Evolutionary conservation across 2,113 vertebrate species (phyloP).

Genomic region (Lepisosteus oculatus): DNA sequence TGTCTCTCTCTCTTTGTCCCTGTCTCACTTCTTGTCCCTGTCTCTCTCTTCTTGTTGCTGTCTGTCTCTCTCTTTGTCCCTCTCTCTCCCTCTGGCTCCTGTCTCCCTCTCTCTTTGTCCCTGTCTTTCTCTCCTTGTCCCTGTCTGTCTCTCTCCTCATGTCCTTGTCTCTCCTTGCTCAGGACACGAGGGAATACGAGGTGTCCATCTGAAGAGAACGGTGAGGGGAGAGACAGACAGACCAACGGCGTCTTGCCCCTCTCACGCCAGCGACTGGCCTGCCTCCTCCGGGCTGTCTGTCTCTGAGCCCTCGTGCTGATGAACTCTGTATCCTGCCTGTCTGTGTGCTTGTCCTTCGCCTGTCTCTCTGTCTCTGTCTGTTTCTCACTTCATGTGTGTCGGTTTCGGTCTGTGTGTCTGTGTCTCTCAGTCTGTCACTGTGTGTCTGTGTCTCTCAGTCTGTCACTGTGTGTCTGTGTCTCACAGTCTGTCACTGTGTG

Average conservation of each 20-base stretch:
- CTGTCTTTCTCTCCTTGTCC: too few species aligned
- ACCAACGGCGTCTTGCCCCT: constrained; percentile 29
- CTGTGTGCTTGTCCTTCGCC: too few species aligned
- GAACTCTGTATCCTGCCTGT: background rate
- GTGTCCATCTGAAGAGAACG: constrained; percentile 77
- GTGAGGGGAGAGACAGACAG: constrained; percentile 25
- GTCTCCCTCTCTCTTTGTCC: too few species aligned
- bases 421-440: background rate
- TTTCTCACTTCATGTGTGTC: background rate
- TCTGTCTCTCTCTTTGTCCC: too few species aligned
- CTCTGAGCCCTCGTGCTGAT: background rate
- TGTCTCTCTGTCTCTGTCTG: too few species aligned
- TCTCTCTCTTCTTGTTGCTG: too few species aligned
- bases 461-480: constrained; percentile 9
- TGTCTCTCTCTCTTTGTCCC: too few species aligned
- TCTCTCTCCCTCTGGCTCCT: too few species aligned
- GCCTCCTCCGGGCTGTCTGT: constrained; percentile 14
- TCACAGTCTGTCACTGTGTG: constrained; percentile 20
- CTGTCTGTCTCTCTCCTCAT: too few species aligned
- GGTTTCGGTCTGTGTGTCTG: background rate
- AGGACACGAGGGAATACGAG: constrained; percentile 88
- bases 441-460: constrained; percentile 30
- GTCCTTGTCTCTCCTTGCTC: constrained; percentile 25
- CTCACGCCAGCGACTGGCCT: constrained; percentile 40
- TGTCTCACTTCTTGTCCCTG: too few species aligned